These are phyloP conservation scores for Phoenicopterus ruber DNA, from an alignment of 2,113 vertebrate genomes.

Conservation along the genomic window DNA sequence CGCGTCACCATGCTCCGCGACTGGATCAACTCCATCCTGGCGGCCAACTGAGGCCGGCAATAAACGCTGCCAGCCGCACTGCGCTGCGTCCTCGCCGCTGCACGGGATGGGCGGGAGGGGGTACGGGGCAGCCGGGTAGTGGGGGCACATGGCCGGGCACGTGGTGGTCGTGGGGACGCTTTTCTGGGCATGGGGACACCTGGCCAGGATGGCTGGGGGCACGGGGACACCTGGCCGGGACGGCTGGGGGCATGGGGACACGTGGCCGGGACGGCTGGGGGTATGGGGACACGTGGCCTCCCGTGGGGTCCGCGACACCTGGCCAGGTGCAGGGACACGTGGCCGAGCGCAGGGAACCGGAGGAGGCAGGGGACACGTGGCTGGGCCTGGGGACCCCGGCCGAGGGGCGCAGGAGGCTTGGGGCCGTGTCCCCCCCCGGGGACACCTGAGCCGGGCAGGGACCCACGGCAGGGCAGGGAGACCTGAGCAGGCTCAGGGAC, in stretches of 20 bases:
- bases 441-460: too few relatives aligned
- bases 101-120: neutral
- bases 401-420: too few relatives aligned
- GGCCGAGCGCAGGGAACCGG: too few relatives aligned
- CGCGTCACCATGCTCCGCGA: slow-evolving; percentile 75
- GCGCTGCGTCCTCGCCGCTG: neutral
- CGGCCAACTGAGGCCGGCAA: slow-evolving; percentile 59
- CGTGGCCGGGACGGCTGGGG: neutral
- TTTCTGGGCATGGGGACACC: neutral
- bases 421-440: too few relatives aligned
- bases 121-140: rapidly evolving
- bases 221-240: neutral
- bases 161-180: rapidly evolving
- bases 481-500: too few relatives aligned
- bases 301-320: neutral
- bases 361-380: too few relatives aligned
- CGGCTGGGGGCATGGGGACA: neutral
- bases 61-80: neutral
- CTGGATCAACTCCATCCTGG: slow-evolving; percentile 75
- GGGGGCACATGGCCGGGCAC: neutral
- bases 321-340: neutral
- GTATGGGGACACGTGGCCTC: too few relatives aligned
- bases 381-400: too few relatives aligned
- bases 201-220: too few relatives aligned
- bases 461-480: too few relatives aligned